Evolutionary conservation across 53 echinoderm and acorn worm genomes (phyloP), one percentile per base, ranked within the genome.

Genomic region (Arbacia lixula): DNA sequence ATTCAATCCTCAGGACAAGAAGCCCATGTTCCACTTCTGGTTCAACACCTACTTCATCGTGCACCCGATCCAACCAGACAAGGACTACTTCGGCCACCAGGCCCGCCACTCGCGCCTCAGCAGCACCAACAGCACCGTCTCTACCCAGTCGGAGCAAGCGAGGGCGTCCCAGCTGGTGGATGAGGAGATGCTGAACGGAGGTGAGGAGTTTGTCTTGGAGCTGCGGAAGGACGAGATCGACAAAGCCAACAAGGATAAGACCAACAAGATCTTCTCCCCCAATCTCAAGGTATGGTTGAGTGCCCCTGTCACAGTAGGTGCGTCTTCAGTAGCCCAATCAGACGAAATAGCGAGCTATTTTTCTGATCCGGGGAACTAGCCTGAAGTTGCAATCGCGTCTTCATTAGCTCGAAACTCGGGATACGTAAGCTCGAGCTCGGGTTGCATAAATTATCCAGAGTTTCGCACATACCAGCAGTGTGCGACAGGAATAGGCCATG

Each of bases 181-280:
- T 8, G 90, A 81, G 33, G 73, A 82, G 53, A 66, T 88, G 82
- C 66, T 72, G 55, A 91, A 88, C 41, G 91, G 90, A 6, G 68
- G 78, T 24, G 94, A 94, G 31, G 87, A 87, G 76, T 83, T 91
- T 14, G 85, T 90, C 42, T 75, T 90, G 60, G 85, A 85, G 28
- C 86, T 98, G 53, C 86, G 86, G 76, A 98, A 98, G 57, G 94
- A 98, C 31, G 93, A 94, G 39, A 57, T 98, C 12, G 98, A 98
- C 85, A 98, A 94, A 79, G 98, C 98, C 49, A 94, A 98, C 75
- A 98, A 98, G 60, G 98, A 98, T 53, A 98, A 98, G 81, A 98
- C 98, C 17, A 98, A 98, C 83, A 98, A 90, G 86, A 53, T 93
- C 84, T 98, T 90, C 89, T 98, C 98, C 25, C 98, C 98, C 14